Conservation (phyloP, 2,113 vertebrate genomes). For the Okapia johnstoni region DNA sequence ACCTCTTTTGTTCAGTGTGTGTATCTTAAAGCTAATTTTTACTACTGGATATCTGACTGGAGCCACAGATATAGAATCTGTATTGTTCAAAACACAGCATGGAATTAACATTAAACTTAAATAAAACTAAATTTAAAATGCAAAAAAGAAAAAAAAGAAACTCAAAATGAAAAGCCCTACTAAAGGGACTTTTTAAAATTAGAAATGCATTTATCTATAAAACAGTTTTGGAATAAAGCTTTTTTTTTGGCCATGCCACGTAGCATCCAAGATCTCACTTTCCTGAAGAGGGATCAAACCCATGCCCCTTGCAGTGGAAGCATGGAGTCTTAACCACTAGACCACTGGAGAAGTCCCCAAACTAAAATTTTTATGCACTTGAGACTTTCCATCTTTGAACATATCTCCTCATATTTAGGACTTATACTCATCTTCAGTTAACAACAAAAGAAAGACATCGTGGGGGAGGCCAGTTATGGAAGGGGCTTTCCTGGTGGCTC, state of each 20-base stretch:
- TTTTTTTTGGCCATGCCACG: not conserved
- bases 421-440: not conserved
- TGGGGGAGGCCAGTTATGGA: not conserved
- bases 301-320: not conserved
- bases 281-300: not conserved
- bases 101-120: conserved; percentile 99
- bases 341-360: not conserved
- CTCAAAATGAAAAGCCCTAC: not conserved
- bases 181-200: not conserved
- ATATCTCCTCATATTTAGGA: not conserved
- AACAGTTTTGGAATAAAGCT: not conserved
- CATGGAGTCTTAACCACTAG: not conserved
- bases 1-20: conserved; percentile 95
- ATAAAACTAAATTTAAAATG: conserved; percentile 97
- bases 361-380: not conserved
- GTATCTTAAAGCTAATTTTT: conserved; percentile 99
- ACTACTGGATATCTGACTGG: conserved; percentile 99
- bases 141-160: conserved; percentile 64
- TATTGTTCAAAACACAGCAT: conserved; percentile 99
- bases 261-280: not conserved
- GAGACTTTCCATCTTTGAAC: not conserved
- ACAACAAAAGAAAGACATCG: not conserved
- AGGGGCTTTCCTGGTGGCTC: not conserved
- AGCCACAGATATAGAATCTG: conserved; percentile 99
- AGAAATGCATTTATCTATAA: not conserved